These are phyloP conservation scores for Aphelinus certus DNA, from an alignment of 1,140 invertebrate genomes.

Conservation along the genomic window DNA sequence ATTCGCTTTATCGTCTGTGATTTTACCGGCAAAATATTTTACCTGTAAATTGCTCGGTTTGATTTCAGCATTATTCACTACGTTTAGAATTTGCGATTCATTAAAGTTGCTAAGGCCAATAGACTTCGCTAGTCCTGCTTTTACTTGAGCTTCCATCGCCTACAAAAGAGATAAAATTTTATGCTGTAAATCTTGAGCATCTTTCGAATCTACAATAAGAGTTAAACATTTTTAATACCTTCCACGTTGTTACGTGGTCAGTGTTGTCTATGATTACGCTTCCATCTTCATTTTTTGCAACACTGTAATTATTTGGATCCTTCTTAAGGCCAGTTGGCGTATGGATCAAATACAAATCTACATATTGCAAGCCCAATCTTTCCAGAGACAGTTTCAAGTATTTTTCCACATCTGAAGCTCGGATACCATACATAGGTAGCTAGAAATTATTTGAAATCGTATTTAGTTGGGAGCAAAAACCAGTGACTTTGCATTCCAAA, in stretches of 20 bases:
- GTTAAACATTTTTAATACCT: constrained; percentile 61
- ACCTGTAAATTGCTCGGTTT: constrained; percentile 78
- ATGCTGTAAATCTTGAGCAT: too few species aligned
- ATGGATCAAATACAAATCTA: constrained; percentile 88
- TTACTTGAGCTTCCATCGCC: constrained; percentile 80
- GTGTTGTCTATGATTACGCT: constrained; percentile 74
- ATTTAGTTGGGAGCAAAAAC: too few species aligned
- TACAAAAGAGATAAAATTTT: constrained; percentile 46
- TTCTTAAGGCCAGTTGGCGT: constrained; percentile 75
- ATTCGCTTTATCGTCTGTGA: too few species aligned
- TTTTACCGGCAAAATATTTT: constrained; percentile 25
- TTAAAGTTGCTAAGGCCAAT: constrained; percentile 87
- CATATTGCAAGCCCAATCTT: constrained; percentile 78
- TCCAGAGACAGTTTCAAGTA: constrained; percentile 78
- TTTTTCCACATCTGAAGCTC: constrained; percentile 75
- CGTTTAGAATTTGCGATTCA: constrained; percentile 71
- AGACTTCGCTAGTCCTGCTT: constrained; percentile 71
- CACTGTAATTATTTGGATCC: constrained; percentile 61
- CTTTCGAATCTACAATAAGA: too few species aligned
- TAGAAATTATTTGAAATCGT: constrained; percentile 39
- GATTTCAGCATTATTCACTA: constrained; percentile 72
- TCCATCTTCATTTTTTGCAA: constrained; percentile 69
- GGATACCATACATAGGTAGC: constrained; percentile 72
- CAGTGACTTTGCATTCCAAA: too few species aligned
- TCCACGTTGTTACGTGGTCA: constrained; percentile 79